phyloP scores from a whole-genome alignment of 2,888 invertebrate genomes.

The Bombylius major region DNA sequence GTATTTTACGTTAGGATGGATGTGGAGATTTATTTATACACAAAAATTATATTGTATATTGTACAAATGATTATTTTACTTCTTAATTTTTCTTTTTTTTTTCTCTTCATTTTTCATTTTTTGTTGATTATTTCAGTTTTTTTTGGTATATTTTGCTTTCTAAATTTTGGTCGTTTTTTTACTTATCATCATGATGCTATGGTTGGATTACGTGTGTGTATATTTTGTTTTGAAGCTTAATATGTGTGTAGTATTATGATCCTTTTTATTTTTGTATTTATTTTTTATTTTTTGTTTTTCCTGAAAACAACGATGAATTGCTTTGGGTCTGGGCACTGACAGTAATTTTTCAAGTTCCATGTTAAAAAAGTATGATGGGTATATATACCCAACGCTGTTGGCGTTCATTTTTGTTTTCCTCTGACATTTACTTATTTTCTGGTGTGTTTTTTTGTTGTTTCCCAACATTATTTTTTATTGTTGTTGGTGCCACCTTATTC shows the following conservation, averaged over 20 bases:
- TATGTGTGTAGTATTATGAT: too few species aligned
- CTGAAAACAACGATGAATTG: conserved; percentile 10
- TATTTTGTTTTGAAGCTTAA: too few species aligned
- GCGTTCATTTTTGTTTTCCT: not conserved
- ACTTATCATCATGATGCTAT: not conserved
- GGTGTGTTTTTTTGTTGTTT: too few species aligned
- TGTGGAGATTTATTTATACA: too few species aligned
- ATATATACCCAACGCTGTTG: not conserved
- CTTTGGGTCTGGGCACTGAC: conserved; percentile 6
- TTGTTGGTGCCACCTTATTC: too few species aligned
- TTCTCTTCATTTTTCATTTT: not conserved
- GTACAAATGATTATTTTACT: not conserved
- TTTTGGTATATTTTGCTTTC: not conserved
- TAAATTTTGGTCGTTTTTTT: not conserved
- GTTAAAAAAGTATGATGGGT: too few species aligned
- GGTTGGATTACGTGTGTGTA: too few species aligned
- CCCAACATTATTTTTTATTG: too few species aligned
- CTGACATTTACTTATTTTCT: not conserved
- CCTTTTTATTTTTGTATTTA: too few species aligned
- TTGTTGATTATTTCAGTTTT: not conserved
- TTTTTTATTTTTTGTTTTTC: too few species aligned
- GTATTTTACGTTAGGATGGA: not conserved
- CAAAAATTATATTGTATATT: too few species aligned
- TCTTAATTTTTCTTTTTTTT: not conserved
- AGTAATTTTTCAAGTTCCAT: conserved; percentile 12